Percentiles rank a stretch among this genome's conserved stretches.
Conservation (phyloP, 2,888 invertebrate genomes). For the Drosophila paracracens region DNA sequence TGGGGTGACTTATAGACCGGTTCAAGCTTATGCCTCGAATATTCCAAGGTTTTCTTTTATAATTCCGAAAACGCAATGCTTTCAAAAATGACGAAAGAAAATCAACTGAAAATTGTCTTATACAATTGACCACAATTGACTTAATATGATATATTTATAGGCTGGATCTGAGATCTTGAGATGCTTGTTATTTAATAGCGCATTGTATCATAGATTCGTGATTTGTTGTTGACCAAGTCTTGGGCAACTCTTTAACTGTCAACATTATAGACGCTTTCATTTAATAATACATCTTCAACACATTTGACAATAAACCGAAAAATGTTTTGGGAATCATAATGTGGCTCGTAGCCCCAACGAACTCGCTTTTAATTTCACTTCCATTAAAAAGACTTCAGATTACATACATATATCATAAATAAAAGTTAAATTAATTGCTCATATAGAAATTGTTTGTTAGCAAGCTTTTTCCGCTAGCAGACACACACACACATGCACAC, state of each 20-base stretch:
- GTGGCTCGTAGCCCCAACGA: conserved; percentile 9
- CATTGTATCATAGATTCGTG: conserved; percentile 2
- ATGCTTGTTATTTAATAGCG: background rate
- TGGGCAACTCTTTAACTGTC: background rate
- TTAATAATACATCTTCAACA: conserved; percentile 1
- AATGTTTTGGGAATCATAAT: conserved; percentile 20
- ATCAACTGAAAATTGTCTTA: background rate
- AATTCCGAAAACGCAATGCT: background rate
- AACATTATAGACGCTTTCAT: conserved; percentile 16
- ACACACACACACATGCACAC: conserved; percentile 25
- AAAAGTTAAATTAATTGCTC: conserved; percentile 58
- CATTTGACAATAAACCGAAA: conserved; percentile 13
- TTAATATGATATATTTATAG: background rate
- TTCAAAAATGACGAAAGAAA: no score
- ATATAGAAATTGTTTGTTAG: conserved; percentile 44
- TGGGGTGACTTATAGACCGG: background rate
- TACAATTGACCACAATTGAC: background rate
- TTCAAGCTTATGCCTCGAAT: background rate
- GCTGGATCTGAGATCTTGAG: background rate
- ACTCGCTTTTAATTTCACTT: conserved; percentile 47
- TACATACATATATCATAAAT: conserved; percentile 37
- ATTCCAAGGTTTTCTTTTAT: background rate
- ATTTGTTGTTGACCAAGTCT: background rate
- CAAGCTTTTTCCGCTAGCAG: conserved; percentile 41
- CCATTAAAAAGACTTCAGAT: conserved; percentile 23